These are phyloP conservation scores for Geotrupes spiniger DNA, from an alignment of 2,888 invertebrate genomes.

Conservation along the genomic window DNA sequence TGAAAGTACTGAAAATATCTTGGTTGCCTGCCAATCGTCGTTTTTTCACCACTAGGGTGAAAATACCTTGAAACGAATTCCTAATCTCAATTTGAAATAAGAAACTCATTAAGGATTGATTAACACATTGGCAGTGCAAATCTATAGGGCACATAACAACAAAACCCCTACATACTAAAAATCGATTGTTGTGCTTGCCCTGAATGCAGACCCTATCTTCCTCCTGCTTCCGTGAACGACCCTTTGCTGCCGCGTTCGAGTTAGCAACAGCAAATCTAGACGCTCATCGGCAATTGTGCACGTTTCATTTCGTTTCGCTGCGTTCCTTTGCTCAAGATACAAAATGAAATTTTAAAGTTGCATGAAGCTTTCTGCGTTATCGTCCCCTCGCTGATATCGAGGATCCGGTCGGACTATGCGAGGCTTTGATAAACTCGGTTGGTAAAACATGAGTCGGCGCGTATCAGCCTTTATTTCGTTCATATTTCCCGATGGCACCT, in stretches of 20 bases:
- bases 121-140: no score
- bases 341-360: constrained; percentile 38
- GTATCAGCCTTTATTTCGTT: constrained; percentile 25
- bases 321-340: constrained; percentile 27
- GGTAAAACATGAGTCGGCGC: constrained; percentile 29
- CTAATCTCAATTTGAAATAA: no score
- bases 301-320: constrained; percentile 26
- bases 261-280: constrained; percentile 8
- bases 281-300: constrained; percentile 22
- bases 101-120: no score
- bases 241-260: not conserved
- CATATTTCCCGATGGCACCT: constrained; percentile 28
- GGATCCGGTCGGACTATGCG: constrained; percentile 27
- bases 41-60: no score
- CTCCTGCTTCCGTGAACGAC: not conserved
- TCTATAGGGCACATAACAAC: no score
- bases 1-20: no score
- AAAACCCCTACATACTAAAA: no score
- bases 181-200: no score
- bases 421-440: constrained; percentile 28
- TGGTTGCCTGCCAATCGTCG: no score
- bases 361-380: constrained; percentile 34
- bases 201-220: no score
- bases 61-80: no score
- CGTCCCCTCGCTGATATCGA: constrained; percentile 31